Base-by-base conservation (phyloP, 2,797 vertebrate genomes). In the Prionace glauca region DNA sequence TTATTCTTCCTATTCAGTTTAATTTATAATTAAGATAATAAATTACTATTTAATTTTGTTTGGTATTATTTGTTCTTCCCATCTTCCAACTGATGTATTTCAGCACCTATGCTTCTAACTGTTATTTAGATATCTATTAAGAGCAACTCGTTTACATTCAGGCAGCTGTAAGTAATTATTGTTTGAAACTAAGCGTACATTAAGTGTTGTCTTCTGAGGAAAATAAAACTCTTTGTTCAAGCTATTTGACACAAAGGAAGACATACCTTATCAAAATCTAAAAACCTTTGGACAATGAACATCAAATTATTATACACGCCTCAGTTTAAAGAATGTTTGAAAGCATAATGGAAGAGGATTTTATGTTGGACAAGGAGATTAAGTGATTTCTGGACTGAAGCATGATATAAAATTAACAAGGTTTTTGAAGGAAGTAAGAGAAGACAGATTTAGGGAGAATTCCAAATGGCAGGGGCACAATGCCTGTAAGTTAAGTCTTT, bases 41-140 rank as follows among this genome's bases (percentile, higher is more conserved):
- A 92, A 36, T 36, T 67, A 92, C 18, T 22, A 41, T 4, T 92
- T 92, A n/a, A 92, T 36, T 32, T 56, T 90, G 60, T 18, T 90
- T 36, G 62, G n/a, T 92, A 65, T 16, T 91, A 36, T 24, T 41
- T 67, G 16, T 92, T 10, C 32, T 32, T 92, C 3, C 65, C 36
- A 18, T 36, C 29, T 90, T 90, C 16, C 56, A 90, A 14, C 14
- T 60, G 26, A 29, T 90, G 26, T 16, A 65, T 90, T 62, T 90
- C 5, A 60, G 29, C 90, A 92, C 32, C 88, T 92, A n/a, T 11
- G 29, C 56, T 18, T 92, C n/a, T 92, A 92, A 92, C 24, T 67
- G 90, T 69, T 67, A 92, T 92, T 92, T 67, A 92, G 90, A 92
- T 67, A 5, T 32, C 60, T 91, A 36, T 92, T 65, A 67, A n/a